phyloP scores from a whole-genome alignment of 2,888 invertebrate species.

The Orthosia gothica region DNA sequence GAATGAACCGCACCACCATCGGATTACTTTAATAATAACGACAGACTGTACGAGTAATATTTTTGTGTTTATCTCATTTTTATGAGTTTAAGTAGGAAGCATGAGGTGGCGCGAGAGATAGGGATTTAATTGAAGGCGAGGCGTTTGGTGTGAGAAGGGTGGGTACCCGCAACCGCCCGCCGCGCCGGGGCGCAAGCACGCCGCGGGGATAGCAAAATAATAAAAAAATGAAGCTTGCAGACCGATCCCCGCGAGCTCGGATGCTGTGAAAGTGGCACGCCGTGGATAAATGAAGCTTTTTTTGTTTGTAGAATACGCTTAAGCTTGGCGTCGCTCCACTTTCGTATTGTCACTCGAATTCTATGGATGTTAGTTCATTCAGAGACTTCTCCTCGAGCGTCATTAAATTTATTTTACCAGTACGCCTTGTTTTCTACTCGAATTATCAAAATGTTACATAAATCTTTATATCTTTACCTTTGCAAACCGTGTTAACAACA shows the following conservation, averaged over 20 bases:
- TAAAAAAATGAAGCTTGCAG: conserved; percentile 88
- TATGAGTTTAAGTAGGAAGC: conserved; percentile 88
- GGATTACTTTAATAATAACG: conserved; percentile 83
- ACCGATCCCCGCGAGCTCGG: conserved; percentile 88
- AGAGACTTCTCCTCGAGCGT: conserved; percentile 75
- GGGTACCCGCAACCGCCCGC: conserved; percentile 80
- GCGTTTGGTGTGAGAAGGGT: conserved; percentile 78
- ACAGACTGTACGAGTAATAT: conserved; percentile 85
- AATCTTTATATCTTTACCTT: conserved; percentile 1
- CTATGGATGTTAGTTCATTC: conserved; percentile 89
- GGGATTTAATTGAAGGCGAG: conserved; percentile 90
- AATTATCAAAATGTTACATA: conserved; percentile 64
- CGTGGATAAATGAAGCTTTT: conserved; percentile 91
- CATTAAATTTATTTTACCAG: conserved; percentile 83
- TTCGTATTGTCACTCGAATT: conserved; percentile 88
- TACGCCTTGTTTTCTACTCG: conserved; percentile 71
- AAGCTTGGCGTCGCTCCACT: conserved; percentile 88
- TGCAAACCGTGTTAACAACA: conserved; percentile 9
- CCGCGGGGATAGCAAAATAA: conserved; percentile 84
- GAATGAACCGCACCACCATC: conserved; percentile 74
- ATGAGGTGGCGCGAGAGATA: conserved; percentile 88
- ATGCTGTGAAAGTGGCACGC: conserved; percentile 91
- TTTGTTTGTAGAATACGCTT: conserved; percentile 90
- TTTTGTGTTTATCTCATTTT: conserved; percentile 89
- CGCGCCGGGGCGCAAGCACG: conserved; percentile 70